Percentiles rank a stretch among this genome's conserved stretches.
Evolutionary conservation across 2,113 vertebrate species (phyloP).

Genomic region (Vombatus ursinus): DNA sequence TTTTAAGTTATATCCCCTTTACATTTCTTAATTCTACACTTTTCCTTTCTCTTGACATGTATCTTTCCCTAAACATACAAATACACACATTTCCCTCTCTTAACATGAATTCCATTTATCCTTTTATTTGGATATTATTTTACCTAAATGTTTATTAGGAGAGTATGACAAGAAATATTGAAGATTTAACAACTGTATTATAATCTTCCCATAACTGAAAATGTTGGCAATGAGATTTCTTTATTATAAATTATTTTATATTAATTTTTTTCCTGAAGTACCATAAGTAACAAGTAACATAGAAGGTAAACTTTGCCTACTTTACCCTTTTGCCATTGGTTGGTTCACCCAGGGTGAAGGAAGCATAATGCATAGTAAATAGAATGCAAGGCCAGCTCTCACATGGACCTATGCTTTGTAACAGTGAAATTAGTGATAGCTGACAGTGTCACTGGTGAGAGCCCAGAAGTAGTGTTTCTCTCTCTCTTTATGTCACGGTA

Average conservation of each 20-base stretch:
- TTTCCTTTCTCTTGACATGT: neutral
- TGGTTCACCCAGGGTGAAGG: neutral
- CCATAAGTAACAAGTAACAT: too few relatives aligned
- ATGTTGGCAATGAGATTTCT: neutral
- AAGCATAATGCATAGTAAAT: neutral
- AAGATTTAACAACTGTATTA: neutral
- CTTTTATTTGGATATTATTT: neutral
- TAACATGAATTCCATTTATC: neutral
- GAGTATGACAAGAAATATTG: neutral
- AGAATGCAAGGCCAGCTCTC: neutral
- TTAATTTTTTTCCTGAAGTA: neutral
- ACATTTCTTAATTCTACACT: neutral
- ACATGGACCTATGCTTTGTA: neutral
- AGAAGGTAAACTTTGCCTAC: neutral
- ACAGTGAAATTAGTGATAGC: neutral
- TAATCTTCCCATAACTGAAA: neutral
- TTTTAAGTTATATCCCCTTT: neutral
- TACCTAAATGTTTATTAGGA: neutral
- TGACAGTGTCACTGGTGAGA: neutral
- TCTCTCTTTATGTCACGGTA: neutral
- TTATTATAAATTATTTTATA: neutral
- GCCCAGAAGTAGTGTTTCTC: neutral
- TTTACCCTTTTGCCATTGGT: neutral
- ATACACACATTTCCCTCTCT: neutral
- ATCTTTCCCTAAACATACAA: neutral